Evolutionary conservation across 2,888 invertebrate genomes (phyloP), one percentile per base, ranked within the genome.

Genomic region (Platycnemis pennipes): DNA sequence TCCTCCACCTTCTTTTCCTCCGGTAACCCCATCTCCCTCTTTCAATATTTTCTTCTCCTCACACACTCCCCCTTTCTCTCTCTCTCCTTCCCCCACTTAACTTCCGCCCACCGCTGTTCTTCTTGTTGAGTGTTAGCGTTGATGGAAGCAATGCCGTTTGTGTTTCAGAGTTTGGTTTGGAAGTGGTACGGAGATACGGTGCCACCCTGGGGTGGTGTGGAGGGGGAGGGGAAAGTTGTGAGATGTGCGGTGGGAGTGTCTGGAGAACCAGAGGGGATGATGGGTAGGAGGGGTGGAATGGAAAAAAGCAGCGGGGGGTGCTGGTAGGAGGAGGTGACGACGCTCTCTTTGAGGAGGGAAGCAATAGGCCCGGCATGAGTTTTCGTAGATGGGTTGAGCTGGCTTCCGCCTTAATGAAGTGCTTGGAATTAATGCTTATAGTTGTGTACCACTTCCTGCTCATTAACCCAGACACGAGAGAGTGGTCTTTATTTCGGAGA

Each of bases 61-160:
- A 31, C 26, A n/a, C n/a, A n/a, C n/a, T n/a, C n/a, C n/a, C n/a
- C n/a, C n/a, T n/a, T n/a, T n/a, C 87, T 5, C 53, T 22, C 85
- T 45, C 85, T 69, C 31, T 8, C 19, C 31, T n/a, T 19, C 37
- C 94, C 37, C 94, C 37, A 56, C 94, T 87, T 46, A 26, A 56
- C 89, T 89, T 63, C 56, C 89, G 89, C 88, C 88, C 88, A 88
- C 56, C 37, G 37, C n/a, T 26, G 11, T 31, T 37, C 53, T 37
- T 85, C 87, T 44, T 87, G 53, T 89, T 89, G 89, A 89, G 87
- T 87, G 87, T 87, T 87, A 53, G 89, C 56, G 56, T 56, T 89
- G 89, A 89, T 89, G 89, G 89, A 89, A 89, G 89, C 56, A 89
- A 89, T 56, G 89, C 89, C 89, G 89, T 89, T 89, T 89, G 89